A percentile compares a stretch with the other conserved stretches of the same genome.
Conservation (phyloP, 1,140 invertebrate genomes). For the Bactericera cockerelli region DNA sequence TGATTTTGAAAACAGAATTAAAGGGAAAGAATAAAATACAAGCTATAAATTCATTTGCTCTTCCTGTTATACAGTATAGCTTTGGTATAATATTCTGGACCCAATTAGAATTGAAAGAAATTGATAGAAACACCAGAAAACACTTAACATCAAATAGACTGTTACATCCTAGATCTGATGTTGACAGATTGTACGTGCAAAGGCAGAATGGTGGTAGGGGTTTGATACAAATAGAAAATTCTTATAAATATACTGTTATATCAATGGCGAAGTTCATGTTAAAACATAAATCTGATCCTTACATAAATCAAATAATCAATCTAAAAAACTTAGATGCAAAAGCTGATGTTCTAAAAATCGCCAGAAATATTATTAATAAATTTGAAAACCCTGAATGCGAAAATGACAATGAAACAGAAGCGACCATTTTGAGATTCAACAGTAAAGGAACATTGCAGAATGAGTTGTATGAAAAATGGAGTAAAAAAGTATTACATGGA, state of each 20-base stretch:
- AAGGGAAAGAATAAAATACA: not conserved
- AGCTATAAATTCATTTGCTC: not conserved
- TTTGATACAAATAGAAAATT: not conserved
- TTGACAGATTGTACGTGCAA: not conserved
- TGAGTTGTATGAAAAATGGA: not conserved
- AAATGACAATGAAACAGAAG: not conserved
- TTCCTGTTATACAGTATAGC: conserved; percentile 1
- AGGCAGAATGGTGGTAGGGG: not conserved
- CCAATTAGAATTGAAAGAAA: not conserved
- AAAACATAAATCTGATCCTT: not conserved
- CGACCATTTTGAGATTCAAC: not conserved
- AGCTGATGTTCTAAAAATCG: not conserved
- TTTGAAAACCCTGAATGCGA: not conserved
- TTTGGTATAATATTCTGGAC: not conserved
- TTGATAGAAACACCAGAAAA: not conserved
- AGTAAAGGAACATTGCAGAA: not conserved
- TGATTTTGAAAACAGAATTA: not conserved
- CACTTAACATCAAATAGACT: not conserved
- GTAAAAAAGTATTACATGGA: not conserved
- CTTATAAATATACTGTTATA: not conserved
- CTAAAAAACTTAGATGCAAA: not conserved
- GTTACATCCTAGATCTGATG: not conserved
- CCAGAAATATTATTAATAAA: not conserved
- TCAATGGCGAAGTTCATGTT: not conserved
- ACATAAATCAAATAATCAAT: not conserved